Conservation (phyloP, 1,140 invertebrate genomes). For the Charaxes varanes region DNA sequence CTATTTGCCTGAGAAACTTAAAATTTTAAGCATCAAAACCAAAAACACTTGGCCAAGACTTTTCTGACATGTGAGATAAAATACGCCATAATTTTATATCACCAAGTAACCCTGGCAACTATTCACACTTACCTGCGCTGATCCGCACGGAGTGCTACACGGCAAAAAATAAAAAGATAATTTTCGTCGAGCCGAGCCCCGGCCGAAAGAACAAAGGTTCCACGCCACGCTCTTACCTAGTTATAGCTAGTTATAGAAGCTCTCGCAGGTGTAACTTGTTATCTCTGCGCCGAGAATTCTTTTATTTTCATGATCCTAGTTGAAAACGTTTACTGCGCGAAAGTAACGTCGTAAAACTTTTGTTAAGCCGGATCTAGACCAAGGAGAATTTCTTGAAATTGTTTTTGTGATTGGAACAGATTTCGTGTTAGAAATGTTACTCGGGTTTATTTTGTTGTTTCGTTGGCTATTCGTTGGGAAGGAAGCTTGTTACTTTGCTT, state of each 20-base stretch:
- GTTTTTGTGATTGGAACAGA: conserved; percentile 2
- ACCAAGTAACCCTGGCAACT: conserved; percentile 10
- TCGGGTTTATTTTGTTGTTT: too few species aligned
- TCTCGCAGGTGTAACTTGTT: conserved; percentile 64
- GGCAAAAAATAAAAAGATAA: conserved; percentile 65
- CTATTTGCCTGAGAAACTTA: too few species aligned
- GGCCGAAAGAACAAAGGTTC: conserved; percentile 61
- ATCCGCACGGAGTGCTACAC: conserved; percentile 27
- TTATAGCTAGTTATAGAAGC: conserved; percentile 54
- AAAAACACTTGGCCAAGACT: too few species aligned
- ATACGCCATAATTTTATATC: too few species aligned
- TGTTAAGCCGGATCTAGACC: not conserved
- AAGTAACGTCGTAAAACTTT: conserved; percentile 12
- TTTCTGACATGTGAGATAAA: too few species aligned
- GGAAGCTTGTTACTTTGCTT: too few species aligned
- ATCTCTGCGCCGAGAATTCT: conserved; percentile 51
- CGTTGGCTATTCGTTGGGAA: too few species aligned
- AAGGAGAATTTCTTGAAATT: conserved; percentile 4
- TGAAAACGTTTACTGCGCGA: conserved; percentile 15
- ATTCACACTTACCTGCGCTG: conserved; percentile 53
- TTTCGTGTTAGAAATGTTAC: too few species aligned
- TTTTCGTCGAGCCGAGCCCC: conserved; percentile 47
- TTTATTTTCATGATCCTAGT: conserved; percentile 38
- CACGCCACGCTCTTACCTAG: conserved; percentile 50
- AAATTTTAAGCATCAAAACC: too few species aligned